phyloP scores from a whole-genome alignment of 1,140 invertebrate species.

The Bacillus rossius region DNA sequence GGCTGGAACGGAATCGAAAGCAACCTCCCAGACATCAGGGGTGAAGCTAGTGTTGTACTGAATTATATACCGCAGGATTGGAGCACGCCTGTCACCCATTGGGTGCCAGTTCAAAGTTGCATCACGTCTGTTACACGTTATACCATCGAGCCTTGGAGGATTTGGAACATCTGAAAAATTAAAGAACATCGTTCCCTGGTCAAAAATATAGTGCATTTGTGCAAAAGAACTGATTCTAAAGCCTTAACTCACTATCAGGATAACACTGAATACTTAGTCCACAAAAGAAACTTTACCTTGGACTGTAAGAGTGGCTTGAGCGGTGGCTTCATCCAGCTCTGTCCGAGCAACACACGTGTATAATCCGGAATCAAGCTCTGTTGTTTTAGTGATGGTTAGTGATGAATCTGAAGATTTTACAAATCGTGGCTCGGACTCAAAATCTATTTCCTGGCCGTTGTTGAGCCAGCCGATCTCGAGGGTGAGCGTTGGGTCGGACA shows the following conservation, averaged over 20 bases:
- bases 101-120: conserved; percentile 79
- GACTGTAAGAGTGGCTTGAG: conserved; percentile 84
- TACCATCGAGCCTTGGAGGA: conserved; percentile 59
- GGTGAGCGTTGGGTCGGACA: conserved; percentile 71
- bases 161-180: conserved; percentile 79
- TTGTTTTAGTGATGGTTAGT: conserved; percentile 89
- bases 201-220: neutral
- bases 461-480: conserved; percentile 85
- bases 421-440: conserved; percentile 78
- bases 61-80: conserved; percentile 87
- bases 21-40: conserved; percentile 84
- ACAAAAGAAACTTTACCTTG: conserved; percentile 67
- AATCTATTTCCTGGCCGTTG: conserved; percentile 81
- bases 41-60: conserved; percentile 94
- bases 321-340: conserved; percentile 74
- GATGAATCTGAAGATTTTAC: conserved; percentile 84
- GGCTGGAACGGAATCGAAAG: conserved; percentile 69
- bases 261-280: no score
- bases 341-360: conserved; percentile 96
- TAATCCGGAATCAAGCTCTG: conserved; percentile 87
- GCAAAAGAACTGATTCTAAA: no score
- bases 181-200: conserved; percentile 6
- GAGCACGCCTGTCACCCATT: conserved; percentile 89
- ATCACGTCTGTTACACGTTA: conserved; percentile 62
- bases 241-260: no score